Conservation (phyloP, 2,888 invertebrate species). For the Julus scandinavius region DNA sequence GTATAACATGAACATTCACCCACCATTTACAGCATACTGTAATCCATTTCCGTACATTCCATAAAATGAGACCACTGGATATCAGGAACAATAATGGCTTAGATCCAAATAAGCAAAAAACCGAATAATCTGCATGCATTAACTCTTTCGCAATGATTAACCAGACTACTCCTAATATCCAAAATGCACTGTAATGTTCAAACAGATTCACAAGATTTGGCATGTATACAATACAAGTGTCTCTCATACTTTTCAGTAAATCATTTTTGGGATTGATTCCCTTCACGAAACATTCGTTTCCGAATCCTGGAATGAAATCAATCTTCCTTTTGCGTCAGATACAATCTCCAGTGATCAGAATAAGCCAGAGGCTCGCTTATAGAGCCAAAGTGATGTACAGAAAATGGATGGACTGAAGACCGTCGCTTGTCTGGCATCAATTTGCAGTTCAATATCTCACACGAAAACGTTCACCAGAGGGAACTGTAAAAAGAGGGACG, state of each 20-base stretch:
- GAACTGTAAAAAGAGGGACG: neutral
- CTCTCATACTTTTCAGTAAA: no score
- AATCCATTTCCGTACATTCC: no score
- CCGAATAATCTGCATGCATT: no score
- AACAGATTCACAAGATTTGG: neutral
- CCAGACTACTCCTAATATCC: neutral
- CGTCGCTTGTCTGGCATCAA: neutral
- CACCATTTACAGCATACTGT: no score
- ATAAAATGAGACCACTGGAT: no score
- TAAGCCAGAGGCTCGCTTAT: neutral
- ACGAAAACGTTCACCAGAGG: neutral
- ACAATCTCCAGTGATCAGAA: slow-evolving; percentile 1
- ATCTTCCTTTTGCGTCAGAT: neutral
- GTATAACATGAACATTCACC: no score
- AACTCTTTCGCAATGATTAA: neutral
- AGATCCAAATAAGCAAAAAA: neutral
- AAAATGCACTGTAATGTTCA: neutral
- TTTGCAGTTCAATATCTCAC: slow-evolving; percentile 19
- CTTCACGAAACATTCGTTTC: neutral
- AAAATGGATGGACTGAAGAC: slow-evolving; percentile 17
- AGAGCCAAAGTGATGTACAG: neutral
- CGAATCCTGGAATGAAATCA: neutral
- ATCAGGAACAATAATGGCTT: neutral
- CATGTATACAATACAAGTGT: neutral
- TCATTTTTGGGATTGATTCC: neutral